These are phyloP conservation scores for Crotalus tigris DNA, from an alignment of 2,113 vertebrate genomes.

Conservation along the genomic window DNA sequence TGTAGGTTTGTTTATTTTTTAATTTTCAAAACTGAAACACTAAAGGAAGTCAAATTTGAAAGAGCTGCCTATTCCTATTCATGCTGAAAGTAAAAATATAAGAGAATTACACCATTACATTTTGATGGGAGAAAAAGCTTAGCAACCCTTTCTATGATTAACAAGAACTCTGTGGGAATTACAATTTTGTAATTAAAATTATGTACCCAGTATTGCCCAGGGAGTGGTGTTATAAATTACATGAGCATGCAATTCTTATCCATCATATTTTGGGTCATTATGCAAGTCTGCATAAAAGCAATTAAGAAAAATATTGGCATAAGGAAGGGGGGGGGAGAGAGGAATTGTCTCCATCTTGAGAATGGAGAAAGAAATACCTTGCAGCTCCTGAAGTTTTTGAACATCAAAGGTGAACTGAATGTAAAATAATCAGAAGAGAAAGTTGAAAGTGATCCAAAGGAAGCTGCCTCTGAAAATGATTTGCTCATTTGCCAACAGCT, in stretches of 20 bases:
- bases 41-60: neutral
- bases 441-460: constrained; percentile 43
- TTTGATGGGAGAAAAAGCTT: neutral
- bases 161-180: neutral
- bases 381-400: neutral
- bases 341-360: constrained; percentile 15
- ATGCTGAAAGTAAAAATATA: neutral
- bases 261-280: neutral
- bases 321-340: neutral
- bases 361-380: neutral
- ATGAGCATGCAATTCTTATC: neutral
- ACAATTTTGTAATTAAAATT: neutral
- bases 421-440: constrained; percentile 41
- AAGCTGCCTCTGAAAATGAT: constrained; percentile 50
- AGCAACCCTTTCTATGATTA: neutral
- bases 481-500: constrained; percentile 33
- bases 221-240: neutral
- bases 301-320: constrained; percentile 8
- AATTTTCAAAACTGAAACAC: neutral
- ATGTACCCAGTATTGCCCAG: neutral
- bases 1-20: neutral
- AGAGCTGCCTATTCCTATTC: neutral
- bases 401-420: constrained; percentile 40
- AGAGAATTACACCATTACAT: neutral
- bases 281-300: neutral